Base-by-base conservation (phyloP, 2,888 invertebrate species). In the Dastarcus helophoroides region DNA sequence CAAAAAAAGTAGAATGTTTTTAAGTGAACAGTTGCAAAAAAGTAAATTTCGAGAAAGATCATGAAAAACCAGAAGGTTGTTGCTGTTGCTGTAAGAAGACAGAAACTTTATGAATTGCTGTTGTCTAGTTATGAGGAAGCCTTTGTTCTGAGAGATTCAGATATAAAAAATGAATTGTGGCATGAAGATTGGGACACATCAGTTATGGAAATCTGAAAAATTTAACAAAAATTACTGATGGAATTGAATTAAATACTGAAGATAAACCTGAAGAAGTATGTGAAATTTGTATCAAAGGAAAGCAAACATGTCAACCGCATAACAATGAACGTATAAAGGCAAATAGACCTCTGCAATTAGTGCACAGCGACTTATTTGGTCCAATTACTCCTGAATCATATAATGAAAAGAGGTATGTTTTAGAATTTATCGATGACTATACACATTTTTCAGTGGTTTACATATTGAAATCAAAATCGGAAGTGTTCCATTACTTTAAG, bases 201-300 rank as follows among this genome's bases (percentile, higher is more conserved):
- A 38, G 28, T 14, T 33, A 31, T 25, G 24, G 28, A 4, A 22
- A 22, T 14, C 3, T 43, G 11, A 32, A 38, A 9, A 33, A 33
- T 25, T 15, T 35, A 3, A 4, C 7, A 12, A 24, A 33, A 16
- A 28, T 29, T 13, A 34, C 27, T 16, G 30, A 33, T 5, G 44
- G 36, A 22, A 33, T 41, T 9, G 30, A 39, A 11, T 13, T 22
- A 3, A 26, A 26, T 26, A 13, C 11, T 4, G 14, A 10, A 32
- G 27, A 9, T 10, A 17, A 15, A 16, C 7, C 15, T 12, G 36
- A 47, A 43, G 39, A 47, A 16, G 36, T 54, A 34, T 57, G 54
- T 42, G 54, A 51, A 30, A 39, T 50, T 11, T 56, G 53, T 41
- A 47, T 53, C 36, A 38, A 47, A 35, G 50, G 51, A n/a, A 29